Percentiles rank a stretch among this genome's conserved stretches.
phyloP scores from a whole-genome alignment of 2,797 vertebrate species.

The Botia kubotai region DNA sequence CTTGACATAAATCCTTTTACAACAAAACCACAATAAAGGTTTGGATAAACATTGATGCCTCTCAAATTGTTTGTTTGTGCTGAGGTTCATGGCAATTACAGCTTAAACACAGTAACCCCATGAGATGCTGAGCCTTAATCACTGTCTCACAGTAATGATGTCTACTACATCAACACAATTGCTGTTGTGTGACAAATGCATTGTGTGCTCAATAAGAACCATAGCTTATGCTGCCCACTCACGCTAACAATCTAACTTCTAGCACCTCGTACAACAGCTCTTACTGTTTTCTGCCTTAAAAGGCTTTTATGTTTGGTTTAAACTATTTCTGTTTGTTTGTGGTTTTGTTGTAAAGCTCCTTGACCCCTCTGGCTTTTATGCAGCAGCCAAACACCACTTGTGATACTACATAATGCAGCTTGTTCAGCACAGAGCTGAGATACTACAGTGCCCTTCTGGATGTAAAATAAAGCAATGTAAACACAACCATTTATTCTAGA shows the following conservation, averaged over 20 bases:
- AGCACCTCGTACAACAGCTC: constrained; percentile 4
- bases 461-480: background rate
- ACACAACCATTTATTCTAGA: no score
- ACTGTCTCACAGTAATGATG: constrained; percentile 14
- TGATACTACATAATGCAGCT: background rate
- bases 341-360: constrained; percentile 15
- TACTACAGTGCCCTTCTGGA: background rate
- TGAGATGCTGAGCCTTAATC: constrained; percentile 33
- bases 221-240: constrained; percentile 10
- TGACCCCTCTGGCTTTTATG: background rate
- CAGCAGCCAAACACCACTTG: background rate
- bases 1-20: background rate
- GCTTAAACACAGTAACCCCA: constrained; percentile 44
- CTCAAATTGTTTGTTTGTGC: constrained; percentile 41
- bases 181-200: constrained; percentile 22
- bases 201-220: background rate
- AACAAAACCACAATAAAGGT: constrained; percentile 5
- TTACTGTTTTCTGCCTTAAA: background rate
- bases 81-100: constrained; percentile 42
- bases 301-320: background rate
- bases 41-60: constrained; percentile 31
- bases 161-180: constrained; percentile 22
- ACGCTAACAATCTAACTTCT: background rate
- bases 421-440: constrained; percentile 5
- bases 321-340: constrained; percentile 7